phyloP scores from a whole-genome alignment of 1,140 invertebrate species.

The Ips nitidus region DNA sequence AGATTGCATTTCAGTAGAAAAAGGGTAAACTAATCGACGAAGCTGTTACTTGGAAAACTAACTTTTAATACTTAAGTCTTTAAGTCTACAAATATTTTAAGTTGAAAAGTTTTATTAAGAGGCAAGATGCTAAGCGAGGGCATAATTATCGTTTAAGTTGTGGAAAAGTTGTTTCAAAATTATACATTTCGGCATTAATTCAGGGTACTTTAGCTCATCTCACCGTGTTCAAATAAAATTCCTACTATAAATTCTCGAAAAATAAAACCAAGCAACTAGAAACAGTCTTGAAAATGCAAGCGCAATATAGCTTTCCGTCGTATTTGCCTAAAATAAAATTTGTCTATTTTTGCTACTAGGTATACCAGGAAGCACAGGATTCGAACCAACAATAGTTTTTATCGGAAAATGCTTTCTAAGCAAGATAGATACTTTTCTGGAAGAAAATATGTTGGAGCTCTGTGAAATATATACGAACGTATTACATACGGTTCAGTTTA shows the following conservation, averaged over 20 bases:
- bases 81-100: not conserved
- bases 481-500: too few relatives aligned
- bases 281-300: too few relatives aligned
- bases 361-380: not conserved
- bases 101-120: not conserved
- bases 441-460: constrained; percentile 4
- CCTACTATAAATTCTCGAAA: too few relatives aligned
- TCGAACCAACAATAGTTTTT: constrained; percentile 8
- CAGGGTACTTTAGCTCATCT: too few relatives aligned
- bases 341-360: not conserved
- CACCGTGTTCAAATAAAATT: too few relatives aligned
- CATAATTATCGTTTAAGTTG: not conserved
- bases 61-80: too few relatives aligned
- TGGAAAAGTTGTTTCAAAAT: too few relatives aligned
- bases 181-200: too few relatives aligned
- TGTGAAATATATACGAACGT: not conserved
- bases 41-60: too few relatives aligned
- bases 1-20: too few relatives aligned
- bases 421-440: not conserved
- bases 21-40: too few relatives aligned
- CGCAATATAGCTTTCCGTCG: not conserved
- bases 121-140: not conserved
- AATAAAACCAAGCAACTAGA: too few relatives aligned
- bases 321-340: constrained; percentile 3
- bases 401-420: not conserved